Evolutionary conservation across 2,888 invertebrate genomes (phyloP), one percentile per base, ranked within the genome.

Genomic region (Phragmatobia fuliginosa): DNA sequence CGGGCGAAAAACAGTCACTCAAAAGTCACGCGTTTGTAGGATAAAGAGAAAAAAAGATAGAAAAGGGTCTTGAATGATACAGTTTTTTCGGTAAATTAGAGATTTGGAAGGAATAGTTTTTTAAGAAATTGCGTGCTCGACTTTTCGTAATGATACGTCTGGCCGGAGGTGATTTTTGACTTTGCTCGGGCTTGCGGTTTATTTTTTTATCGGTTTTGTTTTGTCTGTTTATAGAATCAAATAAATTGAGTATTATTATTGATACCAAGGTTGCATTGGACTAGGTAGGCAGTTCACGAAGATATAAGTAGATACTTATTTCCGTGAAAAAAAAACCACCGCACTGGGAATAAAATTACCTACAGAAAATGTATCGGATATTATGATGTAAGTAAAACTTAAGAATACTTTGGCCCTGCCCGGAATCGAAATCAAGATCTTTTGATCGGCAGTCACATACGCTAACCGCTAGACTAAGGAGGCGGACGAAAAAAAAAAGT

Each of bases 41-140:
- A 73, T 66, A 83, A 80, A 83, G 80, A 81, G 80, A 85, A 67
- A 85, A 91, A 91, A 91, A 88, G 83, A 83, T 83, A 86, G 86
- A 86, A 89, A 92, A 91, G 89, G 90, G 86, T 87, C 87, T 82
- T 85, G 91, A 95, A 94, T 95, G 94, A 94, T 95, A 94, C 85
- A 93, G 90, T 94, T 94, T 94, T 94, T 94, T 94, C 89, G 90
- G 90, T 90, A 94, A 94, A 94, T 94, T 94, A 93, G 93, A 91
- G 92, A 93, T 93, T 91, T 91, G 88, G 88, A 85, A 84, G 84
- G 83, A 81, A 81, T 77, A 81, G 85, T 84, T 86, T 87, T 83
- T 80, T 82, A 87, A 93, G 93, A 94, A 94, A 94, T 94, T 93
- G 94, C 94, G 93, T 94, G 94, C 85, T 86, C 88, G 87, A 85